phyloP scores from a whole-genome alignment of 1,140 invertebrate genomes.

The Anadara kagoshimensis region DNA sequence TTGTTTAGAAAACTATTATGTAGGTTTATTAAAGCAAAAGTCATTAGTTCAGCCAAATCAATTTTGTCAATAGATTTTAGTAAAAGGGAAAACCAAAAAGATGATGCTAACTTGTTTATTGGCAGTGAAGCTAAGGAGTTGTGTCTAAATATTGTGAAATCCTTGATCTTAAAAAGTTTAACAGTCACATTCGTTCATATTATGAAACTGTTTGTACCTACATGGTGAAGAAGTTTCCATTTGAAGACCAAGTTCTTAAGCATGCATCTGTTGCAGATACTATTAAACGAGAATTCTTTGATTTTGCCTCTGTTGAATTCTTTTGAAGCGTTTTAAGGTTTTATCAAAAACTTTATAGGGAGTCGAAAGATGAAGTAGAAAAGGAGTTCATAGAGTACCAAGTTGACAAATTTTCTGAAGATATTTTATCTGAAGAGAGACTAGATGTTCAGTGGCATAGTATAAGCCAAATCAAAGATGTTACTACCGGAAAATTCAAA shows the following conservation, averaged over 20 bases:
- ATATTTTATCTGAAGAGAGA: background rate
- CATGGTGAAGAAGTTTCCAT: background rate
- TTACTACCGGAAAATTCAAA: conserved; percentile 3
- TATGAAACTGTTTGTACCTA: background rate
- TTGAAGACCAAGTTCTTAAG: background rate
- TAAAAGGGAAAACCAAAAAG: background rate
- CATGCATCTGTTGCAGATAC: background rate
- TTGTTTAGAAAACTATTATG: background rate
- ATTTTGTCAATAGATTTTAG: background rate
- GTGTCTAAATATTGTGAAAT: background rate
- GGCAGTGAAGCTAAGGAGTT: background rate
- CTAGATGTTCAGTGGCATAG: background rate
- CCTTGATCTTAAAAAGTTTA: background rate
- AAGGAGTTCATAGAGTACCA: background rate
- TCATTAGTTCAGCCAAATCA: background rate
- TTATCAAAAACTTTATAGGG: no score
- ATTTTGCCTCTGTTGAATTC: background rate
- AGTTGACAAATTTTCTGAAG: background rate
- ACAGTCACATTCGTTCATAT: background rate
- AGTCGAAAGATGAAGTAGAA: background rate
- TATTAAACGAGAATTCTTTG: background rate
- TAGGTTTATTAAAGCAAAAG: background rate
- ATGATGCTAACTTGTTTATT: conserved; percentile 2
- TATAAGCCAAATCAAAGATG: conserved; percentile 9
- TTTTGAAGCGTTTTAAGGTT: no score